Conservation (phyloP, 35 echinoderm and acorn worm genomes). For the Anneissia japonica region DNA sequence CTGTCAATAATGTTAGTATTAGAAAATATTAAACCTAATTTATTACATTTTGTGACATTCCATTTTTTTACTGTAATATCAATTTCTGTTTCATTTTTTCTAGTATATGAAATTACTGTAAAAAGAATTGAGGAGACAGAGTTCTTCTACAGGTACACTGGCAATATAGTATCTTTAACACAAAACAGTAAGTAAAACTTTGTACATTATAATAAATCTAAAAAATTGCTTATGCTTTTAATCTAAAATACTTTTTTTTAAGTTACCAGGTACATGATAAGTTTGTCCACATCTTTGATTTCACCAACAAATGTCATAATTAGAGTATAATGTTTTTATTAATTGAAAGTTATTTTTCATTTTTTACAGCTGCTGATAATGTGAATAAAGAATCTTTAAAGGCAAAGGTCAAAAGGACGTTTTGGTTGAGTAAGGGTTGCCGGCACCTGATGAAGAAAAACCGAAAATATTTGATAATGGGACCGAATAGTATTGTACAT, state of each 20-base stretch:
- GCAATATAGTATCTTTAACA: neutral
- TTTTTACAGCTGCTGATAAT: neutral
- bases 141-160: neutral
- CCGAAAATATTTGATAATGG: neutral
- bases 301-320: too few relatives aligned
- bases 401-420: neutral
- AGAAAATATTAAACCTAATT: too few relatives aligned
- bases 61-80: neutral
- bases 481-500: neutral
- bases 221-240: too few relatives aligned
- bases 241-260: too few relatives aligned
- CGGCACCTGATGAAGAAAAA: neutral
- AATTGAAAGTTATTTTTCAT: too few relatives aligned
- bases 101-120: neutral
- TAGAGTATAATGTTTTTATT: too few relatives aligned
- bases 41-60: too few relatives aligned
- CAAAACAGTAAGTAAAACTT: neutral
- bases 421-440: neutral
- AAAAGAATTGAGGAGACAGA: neutral
- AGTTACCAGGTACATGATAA: too few relatives aligned
- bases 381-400: neutral
- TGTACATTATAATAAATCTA: too few relatives aligned
- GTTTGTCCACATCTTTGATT: too few relatives aligned
- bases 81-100: neutral
- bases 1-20: too few relatives aligned